phyloP scores from a whole-genome alignment of 37 sponge, comb jelly and placozoan genomes.

The Haliclona indistincta region DNA sequence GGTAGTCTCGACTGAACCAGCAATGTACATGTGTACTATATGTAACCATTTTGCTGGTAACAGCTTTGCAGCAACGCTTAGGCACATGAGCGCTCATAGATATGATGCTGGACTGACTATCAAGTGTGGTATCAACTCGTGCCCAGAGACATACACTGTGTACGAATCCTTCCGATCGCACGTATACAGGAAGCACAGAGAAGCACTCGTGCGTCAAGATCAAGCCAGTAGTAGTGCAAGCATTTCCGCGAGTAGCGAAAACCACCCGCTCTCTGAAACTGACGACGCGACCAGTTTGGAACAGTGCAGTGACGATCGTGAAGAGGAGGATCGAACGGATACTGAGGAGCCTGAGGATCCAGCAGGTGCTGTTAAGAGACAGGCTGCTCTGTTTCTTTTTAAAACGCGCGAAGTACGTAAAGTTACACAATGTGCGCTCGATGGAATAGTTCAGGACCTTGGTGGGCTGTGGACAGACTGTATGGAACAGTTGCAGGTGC shows the following conservation, averaged over 20 bases:
- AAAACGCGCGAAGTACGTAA: slow-evolving; percentile 11
- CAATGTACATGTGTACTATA: no score
- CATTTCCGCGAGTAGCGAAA: no score
- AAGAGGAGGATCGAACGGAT: neutral
- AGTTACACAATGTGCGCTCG: neutral
- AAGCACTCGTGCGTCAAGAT: no score
- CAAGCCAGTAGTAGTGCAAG: no score
- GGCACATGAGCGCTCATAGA: no score
- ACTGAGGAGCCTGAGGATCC: no score
- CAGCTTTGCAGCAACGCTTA: no score
- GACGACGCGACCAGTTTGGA: neutral
- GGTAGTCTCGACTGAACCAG: no score
- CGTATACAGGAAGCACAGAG: slow-evolving; percentile 17
- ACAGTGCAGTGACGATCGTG: neutral
- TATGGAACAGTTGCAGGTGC: no score
- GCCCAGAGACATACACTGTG: slow-evolving; percentile 12
- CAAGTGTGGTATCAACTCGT: slow-evolving; percentile 39
- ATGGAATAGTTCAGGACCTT: neutral
- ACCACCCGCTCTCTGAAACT: neutral
- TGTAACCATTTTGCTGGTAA: no score
- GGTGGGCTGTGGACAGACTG: no score
- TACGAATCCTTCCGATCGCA: slow-evolving; percentile 25
- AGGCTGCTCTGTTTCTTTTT: slow-evolving; percentile 17
- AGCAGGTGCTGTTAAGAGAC: neutral
- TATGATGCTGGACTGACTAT: no score